phyloP scores from a whole-genome alignment of 2,797 vertebrate species.

The Siniperca scherzeri region DNA sequence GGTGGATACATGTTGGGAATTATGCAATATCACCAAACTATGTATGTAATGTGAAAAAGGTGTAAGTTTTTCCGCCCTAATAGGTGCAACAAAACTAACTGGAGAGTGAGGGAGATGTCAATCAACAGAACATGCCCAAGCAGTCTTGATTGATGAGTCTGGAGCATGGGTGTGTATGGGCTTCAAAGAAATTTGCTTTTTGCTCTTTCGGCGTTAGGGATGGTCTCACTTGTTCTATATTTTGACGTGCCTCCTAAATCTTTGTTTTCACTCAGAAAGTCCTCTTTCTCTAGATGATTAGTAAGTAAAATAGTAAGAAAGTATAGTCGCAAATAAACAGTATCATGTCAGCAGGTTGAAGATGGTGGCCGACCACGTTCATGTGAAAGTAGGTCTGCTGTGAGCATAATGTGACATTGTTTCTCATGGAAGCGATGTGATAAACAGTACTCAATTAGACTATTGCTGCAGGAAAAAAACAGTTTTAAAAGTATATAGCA shows the following conservation, averaged over 20 bases:
- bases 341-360: neutral
- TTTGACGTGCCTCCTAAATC: neutral
- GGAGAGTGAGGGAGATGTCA: neutral
- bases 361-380: neutral
- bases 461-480: neutral
- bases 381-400: slow-evolving; percentile 15
- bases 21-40: neutral
- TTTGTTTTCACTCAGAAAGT: neutral
- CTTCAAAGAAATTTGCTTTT: neutral
- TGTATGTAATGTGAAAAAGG: neutral
- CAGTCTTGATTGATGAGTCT: too few relatives aligned
- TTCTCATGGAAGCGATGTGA: slow-evolving; percentile 19
- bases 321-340: neutral
- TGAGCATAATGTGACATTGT: slow-evolving; percentile 12
- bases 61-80: neutral
- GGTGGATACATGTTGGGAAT: neutral
- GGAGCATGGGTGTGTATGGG: neutral
- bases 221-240: neutral
- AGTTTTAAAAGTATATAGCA: neutral
- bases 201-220: neutral
- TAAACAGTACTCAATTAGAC: neutral
- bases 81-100: neutral
- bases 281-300: neutral
- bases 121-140: neutral
- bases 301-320: neutral